phyloP scores from a whole-genome alignment of 1,140 invertebrate genomes.

The Saccostrea echinata region DNA sequence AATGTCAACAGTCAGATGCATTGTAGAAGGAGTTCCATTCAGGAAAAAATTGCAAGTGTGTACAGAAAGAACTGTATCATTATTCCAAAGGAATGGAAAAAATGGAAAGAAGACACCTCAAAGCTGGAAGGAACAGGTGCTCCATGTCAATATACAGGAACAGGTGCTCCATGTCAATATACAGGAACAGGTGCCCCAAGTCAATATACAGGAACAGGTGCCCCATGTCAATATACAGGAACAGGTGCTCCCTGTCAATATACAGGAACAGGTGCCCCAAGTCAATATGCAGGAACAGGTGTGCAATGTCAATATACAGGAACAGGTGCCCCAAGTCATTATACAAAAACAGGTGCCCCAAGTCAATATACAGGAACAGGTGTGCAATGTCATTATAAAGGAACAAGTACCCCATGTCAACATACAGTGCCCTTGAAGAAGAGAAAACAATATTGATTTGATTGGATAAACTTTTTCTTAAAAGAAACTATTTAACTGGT shows the following conservation, averaged over 20 bases:
- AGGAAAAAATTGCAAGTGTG: neutral
- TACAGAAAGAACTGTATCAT: neutral
- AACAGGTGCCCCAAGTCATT: neutral
- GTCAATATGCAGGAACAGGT: too few species aligned
- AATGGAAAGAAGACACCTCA: neutral
- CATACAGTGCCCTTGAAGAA: constrained; percentile 7
- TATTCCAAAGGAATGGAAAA: constrained; percentile 9
- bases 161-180: neutral
- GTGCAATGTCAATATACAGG: too few species aligned
- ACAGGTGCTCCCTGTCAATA: neutral
- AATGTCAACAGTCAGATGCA: neutral
- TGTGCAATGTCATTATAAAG: too few species aligned
- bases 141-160: neutral
- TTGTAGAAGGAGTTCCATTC: neutral
- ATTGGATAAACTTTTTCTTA: neutral
- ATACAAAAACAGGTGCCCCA: neutral
- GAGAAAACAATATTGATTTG: neutral
- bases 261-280: neutral
- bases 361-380: too few species aligned
- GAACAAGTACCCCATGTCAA: neutral
- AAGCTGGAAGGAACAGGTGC: neutral
- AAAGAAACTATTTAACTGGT: too few species aligned
- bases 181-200: neutral
- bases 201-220: too few species aligned
- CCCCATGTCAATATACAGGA: too few species aligned